Conservation (phyloP, 2,888 invertebrate species). For the Sturmia bella region DNA sequence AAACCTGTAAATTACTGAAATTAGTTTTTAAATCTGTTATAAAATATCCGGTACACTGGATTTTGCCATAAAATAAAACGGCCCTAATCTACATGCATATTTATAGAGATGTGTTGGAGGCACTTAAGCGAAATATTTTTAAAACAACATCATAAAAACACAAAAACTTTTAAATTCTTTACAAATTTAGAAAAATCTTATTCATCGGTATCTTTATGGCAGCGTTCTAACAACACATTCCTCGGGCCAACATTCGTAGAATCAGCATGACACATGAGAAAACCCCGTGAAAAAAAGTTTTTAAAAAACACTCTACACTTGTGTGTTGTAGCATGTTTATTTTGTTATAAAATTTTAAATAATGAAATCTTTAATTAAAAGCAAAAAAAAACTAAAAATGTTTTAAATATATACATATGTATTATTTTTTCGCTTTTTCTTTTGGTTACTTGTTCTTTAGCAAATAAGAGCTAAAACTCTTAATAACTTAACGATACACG, state of each 20-base stretch:
- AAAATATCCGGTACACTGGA: too few relatives aligned
- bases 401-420: too few relatives aligned
- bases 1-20: too few relatives aligned
- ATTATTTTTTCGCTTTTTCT: too few relatives aligned
- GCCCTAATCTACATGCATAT: not conserved
- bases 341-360: too few relatives aligned
- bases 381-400: too few relatives aligned
- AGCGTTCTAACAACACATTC: constrained; percentile 30
- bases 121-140: constrained; percentile 39
- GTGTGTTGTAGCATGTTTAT: too few relatives aligned
- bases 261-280: constrained; percentile 48
- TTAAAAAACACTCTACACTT: not conserved
- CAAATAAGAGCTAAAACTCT: too few relatives aligned
- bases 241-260: not conserved
- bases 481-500: too few relatives aligned
- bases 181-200: not conserved
- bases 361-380: too few relatives aligned
- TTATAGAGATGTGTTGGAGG: not conserved
- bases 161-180: not conserved
- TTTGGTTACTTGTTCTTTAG: too few relatives aligned
- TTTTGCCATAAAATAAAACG: not conserved
- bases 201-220: constrained; percentile 16
- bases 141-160: constrained; percentile 34
- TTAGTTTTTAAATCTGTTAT: too few relatives aligned
- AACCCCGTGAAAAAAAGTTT: constrained; percentile 25